These are phyloP conservation scores for Oxyscelio sp. DNA, from an alignment of 2,888 invertebrate species.

Conservation along the genomic window DNA sequence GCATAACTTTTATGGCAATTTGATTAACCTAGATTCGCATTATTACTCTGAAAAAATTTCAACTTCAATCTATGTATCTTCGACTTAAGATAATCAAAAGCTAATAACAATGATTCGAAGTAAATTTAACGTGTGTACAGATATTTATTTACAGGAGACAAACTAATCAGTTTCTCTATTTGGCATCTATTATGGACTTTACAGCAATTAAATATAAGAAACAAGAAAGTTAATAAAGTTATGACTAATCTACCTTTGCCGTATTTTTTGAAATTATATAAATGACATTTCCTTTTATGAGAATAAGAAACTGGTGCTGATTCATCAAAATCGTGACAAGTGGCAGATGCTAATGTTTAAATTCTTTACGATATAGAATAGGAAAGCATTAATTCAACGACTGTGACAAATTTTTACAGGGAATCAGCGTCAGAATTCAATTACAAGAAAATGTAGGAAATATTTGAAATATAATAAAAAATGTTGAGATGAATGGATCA, in stretches of 20 bases:
- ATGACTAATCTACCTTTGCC: constrained; percentile 52
- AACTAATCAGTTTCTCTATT: constrained; percentile 25
- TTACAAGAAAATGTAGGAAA: constrained; percentile 59
- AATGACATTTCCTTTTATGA: constrained; percentile 48
- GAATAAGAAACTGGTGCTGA: constrained; percentile 40
- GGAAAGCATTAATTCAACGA: constrained; percentile 50
- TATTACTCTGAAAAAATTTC: background rate
- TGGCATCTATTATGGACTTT: constrained; percentile 20
- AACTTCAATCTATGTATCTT: constrained; percentile 17
- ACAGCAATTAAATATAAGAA: constrained; percentile 42
- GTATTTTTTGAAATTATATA: constrained; percentile 37
- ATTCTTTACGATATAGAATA: constrained; percentile 37
- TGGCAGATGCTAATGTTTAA: constrained; percentile 59
- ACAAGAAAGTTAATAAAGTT: constrained; percentile 49
- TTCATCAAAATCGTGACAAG: constrained; percentile 70
- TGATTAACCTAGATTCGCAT: constrained; percentile 50
- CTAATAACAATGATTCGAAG: background rate
- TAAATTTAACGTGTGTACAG: no score
- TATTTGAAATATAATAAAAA: constrained; percentile 44
- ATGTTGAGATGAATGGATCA: constrained; percentile 47
- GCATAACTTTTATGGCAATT: constrained; percentile 52
- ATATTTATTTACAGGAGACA: background rate
- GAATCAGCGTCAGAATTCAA: constrained; percentile 55
- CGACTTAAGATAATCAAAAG: no score
- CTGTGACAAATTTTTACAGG: constrained; percentile 68